Percentiles rank a stretch among this genome's conserved stretches.
Evolutionary conservation across 1,140 invertebrate genomes (phyloP).

Genomic region (Parasteatoda tepidariorum): DNA sequence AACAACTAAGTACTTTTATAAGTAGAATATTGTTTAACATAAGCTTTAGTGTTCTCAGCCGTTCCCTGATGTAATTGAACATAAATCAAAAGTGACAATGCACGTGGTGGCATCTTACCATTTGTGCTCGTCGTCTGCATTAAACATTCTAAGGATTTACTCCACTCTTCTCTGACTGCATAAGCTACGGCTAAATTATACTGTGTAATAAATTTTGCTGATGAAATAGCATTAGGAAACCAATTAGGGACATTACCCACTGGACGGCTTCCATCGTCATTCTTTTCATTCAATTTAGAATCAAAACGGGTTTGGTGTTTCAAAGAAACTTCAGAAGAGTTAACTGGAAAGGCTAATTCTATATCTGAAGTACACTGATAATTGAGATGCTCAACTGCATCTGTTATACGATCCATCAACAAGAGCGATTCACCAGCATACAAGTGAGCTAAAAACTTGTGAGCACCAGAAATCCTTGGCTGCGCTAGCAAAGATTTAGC

Average conservation of each 20-base stretch:
- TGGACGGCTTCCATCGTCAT: conserved; percentile 35
- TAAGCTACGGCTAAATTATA: conserved; percentile 85
- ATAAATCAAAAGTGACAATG: conserved; percentile 79
- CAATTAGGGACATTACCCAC: conserved; percentile 71
- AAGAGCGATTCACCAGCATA: conserved; percentile 92
- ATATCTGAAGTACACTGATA: conserved; percentile 79
- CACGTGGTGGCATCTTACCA: conserved; percentile 78
- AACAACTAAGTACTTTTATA: too few species aligned
- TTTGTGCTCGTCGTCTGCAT: conserved; percentile 72
- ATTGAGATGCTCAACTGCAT: conserved; percentile 87
- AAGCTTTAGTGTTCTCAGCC: conserved; percentile 7
- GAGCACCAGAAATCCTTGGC: conserved; percentile 75
- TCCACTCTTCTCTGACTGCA: conserved; percentile 80
- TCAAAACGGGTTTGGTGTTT: conserved; percentile 60
- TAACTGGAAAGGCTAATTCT: conserved; percentile 67
- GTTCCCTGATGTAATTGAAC: conserved; percentile 79
- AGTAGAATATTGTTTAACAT: conserved; percentile 14
- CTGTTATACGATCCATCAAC: conserved; percentile 82
- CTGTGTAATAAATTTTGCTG: conserved; percentile 77
- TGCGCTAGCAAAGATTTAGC: conserved; percentile 78
- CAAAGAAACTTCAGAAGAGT: conserved; percentile 62
- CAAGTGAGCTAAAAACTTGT: conserved; percentile 82
- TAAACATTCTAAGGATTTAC: conserved; percentile 79
- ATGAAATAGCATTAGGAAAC: conserved; percentile 77
- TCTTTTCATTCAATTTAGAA: conserved; percentile 47